These are phyloP conservation scores for Seriola aureovittata DNA, from an alignment of 2,113 vertebrate genomes.

Conservation along the genomic window DNA sequence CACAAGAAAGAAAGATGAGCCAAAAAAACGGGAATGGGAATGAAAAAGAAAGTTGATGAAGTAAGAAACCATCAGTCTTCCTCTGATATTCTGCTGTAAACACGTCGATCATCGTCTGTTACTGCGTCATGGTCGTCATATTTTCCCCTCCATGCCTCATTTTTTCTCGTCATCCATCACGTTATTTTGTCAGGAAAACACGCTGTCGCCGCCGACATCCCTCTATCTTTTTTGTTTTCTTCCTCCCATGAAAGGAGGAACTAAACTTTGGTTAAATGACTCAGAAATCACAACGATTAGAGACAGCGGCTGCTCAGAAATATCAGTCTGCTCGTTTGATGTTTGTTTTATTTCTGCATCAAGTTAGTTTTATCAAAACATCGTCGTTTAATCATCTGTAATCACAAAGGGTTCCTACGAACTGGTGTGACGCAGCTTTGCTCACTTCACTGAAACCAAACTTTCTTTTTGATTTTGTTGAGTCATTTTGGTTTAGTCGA, in stretches of 20 bases:
- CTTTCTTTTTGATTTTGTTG: neutral
- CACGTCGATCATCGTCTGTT: neutral
- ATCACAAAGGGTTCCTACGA: conserved; percentile 13
- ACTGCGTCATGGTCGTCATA: conserved; percentile 1
- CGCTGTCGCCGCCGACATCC: too few species aligned
- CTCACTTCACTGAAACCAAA: neutral
- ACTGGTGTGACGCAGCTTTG: neutral
- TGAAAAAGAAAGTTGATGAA: neutral
- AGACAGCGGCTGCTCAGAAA: neutral
- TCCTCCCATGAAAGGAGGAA: neutral
- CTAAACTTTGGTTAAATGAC: neutral
- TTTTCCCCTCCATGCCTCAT: conserved; percentile 31
- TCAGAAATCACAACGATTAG: neutral
- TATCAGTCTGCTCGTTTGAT: neutral
- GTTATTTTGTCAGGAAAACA: neutral
- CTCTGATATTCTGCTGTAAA: neutral
- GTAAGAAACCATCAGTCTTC: neutral
- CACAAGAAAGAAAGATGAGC: neutral
- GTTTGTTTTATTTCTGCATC: neutral
- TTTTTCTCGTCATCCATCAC: conserved; percentile 41
- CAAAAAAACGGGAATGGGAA: neutral
- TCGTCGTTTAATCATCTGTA: neutral
- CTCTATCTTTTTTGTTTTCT: too few species aligned
- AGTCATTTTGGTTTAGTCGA: neutral
- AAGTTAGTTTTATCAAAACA: neutral